Base-by-base conservation (phyloP, 2,888 invertebrate species). In the Epirrhoe alternata region DNA sequence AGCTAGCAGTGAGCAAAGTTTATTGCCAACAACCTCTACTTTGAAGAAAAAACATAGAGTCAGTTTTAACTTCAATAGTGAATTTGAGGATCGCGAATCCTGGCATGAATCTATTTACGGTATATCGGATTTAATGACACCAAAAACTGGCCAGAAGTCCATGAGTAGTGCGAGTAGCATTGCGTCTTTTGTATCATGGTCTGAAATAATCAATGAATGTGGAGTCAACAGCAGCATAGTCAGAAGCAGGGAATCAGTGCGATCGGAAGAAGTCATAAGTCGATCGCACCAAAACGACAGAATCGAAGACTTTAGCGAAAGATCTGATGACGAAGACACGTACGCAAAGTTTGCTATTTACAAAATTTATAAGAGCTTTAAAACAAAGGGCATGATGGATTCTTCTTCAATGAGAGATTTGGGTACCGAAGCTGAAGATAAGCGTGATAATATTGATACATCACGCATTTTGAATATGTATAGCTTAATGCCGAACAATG, bases 21-120 rank as follows among this genome's bases (percentile, higher is more conserved):
- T 74, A 47, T 71, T 76, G 10, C 84, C 84, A 16, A 64, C 74
- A n/a, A 85, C 88, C 6, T 92, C 92, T 0, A 91, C 91, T 14
- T 69, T 91, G 33, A 90, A 87, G 69, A 86, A 81, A 76, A 78
- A 82, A 68, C 74, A 79, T 50, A 83, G 74, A 78, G 84, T 86
- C 52, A 87, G 81, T 72, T 88, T 86, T 60, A 82, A 83, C 66
- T 70, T 81, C 30, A 82, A 77, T 49, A 78, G 79, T 5, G 82
- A 86, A 57, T 77, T 77, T 54, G 82, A 82, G 35, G 74, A 79
- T 53, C 70, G 72, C 60, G 86, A 86, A 56, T 84, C 83, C 14
- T 92, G 90, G 90, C 85, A 87, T 68, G 91, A 92, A 72, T 88
- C 87, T 55, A 86, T 90, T 62, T 90, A 88, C 68, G 92, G 92